Evolutionary conservation across 2,113 vertebrate species (phyloP).

Genomic region (Hemicordylus capensis): DNA sequence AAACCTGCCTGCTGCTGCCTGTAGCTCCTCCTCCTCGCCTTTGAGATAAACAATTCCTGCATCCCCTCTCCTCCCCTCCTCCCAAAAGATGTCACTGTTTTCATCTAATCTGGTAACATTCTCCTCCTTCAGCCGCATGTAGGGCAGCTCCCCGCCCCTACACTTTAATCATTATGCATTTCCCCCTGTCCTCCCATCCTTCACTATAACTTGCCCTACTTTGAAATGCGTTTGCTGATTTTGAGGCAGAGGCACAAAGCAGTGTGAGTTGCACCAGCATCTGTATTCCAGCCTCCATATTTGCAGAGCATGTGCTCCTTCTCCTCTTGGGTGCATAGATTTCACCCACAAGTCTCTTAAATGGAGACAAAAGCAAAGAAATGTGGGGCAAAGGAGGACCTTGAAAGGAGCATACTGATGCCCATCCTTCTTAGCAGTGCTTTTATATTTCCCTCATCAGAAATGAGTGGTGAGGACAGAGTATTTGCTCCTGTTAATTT

Average conservation of each 20-base stretch:
- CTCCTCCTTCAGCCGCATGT: background rate
- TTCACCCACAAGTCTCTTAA: background rate
- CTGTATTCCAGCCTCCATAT: background rate
- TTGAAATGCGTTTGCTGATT: background rate
- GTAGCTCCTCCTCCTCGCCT: background rate
- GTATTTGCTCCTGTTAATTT: background rate
- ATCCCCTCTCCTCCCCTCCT: background rate
- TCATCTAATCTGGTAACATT: background rate
- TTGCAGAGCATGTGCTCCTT: background rate
- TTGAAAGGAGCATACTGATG: background rate
- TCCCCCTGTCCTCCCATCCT: background rate
- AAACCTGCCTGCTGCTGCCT: background rate
- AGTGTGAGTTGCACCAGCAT: background rate
- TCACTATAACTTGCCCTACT: background rate
- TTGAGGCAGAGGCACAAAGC: background rate
- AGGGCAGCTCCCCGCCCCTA: background rate
- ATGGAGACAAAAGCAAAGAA: background rate
- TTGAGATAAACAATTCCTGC: background rate
- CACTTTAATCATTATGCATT: background rate
- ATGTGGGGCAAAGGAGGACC: background rate
- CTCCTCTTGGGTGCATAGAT: background rate
- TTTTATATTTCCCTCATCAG: background rate
- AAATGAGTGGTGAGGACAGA: background rate
- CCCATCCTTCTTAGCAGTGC: background rate
- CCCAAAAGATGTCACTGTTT: background rate